These are phyloP conservation scores for Diachrysia chrysitis DNA, from an alignment of 2,888 invertebrate genomes.

Conservation along the genomic window DNA sequence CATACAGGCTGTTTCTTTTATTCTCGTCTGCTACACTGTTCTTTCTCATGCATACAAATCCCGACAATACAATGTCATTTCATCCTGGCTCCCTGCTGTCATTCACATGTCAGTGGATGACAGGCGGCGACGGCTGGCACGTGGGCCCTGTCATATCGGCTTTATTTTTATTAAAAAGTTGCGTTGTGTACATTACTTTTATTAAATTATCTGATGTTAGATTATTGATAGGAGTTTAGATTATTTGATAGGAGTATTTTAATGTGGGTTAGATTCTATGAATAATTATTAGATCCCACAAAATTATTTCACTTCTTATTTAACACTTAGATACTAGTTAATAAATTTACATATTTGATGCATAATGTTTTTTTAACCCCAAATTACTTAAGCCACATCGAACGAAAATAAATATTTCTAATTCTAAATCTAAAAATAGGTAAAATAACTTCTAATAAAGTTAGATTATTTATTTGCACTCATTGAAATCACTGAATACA, in stretches of 20 bases:
- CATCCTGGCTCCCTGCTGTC: conserved; percentile 71
- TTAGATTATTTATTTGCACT: neutral
- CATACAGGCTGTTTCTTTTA: conserved; percentile 45
- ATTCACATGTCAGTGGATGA: conserved; percentile 79
- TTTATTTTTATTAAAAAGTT: conserved; percentile 74
- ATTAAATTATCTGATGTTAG: conserved; percentile 18
- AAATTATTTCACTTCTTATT: too few relatives aligned
- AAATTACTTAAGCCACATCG: too few relatives aligned
- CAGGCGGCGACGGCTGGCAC: conserved; percentile 79
- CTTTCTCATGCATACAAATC: conserved; percentile 71
- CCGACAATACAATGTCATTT: conserved; percentile 67
- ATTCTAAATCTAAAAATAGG: too few relatives aligned
- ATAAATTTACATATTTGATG: too few relatives aligned
- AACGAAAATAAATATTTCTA: too few relatives aligned
- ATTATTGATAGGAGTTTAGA: conserved; percentile 11
- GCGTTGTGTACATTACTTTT: conserved; percentile 37
- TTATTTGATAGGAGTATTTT: neutral
- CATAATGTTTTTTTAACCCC: too few relatives aligned
- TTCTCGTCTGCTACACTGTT: conserved; percentile 51
- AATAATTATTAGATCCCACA: neutral
- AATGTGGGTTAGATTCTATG: neutral
- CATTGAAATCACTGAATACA: neutral
- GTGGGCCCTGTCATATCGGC: conserved; percentile 79
- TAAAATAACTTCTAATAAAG: too few relatives aligned
- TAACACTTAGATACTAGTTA: too few relatives aligned